Evolutionary conservation across 1,140 invertebrate genomes (phyloP), one percentile per base, ranked within the genome.

Genomic region (Acromyrmex charruanus): DNA sequence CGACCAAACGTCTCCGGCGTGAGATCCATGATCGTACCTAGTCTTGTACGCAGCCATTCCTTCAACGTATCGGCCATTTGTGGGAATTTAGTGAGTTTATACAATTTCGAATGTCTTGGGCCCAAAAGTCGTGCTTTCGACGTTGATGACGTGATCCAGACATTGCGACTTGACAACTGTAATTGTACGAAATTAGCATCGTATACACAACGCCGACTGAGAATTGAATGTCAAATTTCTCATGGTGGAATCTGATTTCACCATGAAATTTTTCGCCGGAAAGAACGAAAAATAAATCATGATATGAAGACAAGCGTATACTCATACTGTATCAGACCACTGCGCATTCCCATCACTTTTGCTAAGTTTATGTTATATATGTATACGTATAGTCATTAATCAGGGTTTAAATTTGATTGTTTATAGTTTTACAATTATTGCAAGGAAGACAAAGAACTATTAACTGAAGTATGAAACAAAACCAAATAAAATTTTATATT

Each of bases 1-100:
- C 86, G 87, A 6, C 91, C 93, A 31, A 95, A 94, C 9, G 89
- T 82, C 0, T 92, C 87, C 1, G 91, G 92, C 0, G 63, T 87
- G n/a, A 94, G 51, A 58, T 94, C 93, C 0, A 94, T 91, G 25
- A 94, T 87, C 6, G 90, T 71, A 1, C 94, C 93, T 0, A 94
- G 68, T 53, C 89, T 88, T 5, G 87, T 90, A 25, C 82, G 71
- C 9, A 94, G 55, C 93, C 93, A 93, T 9, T 49, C 44, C 68
- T 88, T 87, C 58, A 94, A 55, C 18, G 90, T 55, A n/a, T 93
- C 90, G 7, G 89, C 85, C 93, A 93, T 93, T 69, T 31, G n/a
- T 10, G 3, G 28, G 2, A 25, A 6, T 28, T 59, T 21, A 39
- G 1, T 21, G 25, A 44, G 16, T 58, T 71, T 10, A 21, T 10